Conservation (phyloP, 2,888 invertebrate genomes). For the Dryobotodes eremita region DNA sequence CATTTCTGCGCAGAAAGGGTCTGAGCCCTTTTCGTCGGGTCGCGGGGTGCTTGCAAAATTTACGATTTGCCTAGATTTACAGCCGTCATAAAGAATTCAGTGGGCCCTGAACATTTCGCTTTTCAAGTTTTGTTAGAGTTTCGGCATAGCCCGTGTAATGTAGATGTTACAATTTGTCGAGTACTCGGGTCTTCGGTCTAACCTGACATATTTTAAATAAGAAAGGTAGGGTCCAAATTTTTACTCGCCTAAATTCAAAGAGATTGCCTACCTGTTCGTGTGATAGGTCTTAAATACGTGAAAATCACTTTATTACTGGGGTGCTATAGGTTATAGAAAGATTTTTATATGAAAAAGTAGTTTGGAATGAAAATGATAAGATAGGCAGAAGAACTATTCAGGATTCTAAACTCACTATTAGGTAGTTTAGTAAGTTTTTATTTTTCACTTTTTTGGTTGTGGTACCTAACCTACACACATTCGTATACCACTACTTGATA, state of each 20-base stretch:
- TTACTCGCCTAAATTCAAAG: constrained; percentile 6
- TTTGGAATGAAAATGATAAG: neutral
- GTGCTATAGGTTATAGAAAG: neutral
- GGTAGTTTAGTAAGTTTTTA: no score
- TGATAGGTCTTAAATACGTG: neutral
- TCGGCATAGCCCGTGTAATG: constrained; percentile 47
- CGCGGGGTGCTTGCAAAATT: constrained; percentile 81
- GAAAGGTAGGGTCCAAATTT: constrained; percentile 2
- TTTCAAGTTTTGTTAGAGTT: constrained; percentile 71
- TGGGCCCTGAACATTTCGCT: constrained; percentile 71
- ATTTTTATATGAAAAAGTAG: neutral
- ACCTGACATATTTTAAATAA: constrained; percentile 41
- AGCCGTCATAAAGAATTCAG: constrained; percentile 87
- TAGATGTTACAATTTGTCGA: constrained; percentile 60
- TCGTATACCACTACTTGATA: no score
- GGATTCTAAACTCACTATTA: no score
- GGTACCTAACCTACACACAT: no score
- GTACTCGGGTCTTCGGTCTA: constrained; percentile 34
- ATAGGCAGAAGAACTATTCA: no score
- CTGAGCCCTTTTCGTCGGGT: constrained; percentile 77
- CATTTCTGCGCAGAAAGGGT: constrained; percentile 77
- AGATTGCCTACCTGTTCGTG: neutral
- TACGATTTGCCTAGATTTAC: constrained; percentile 87
- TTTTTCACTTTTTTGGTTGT: no score
- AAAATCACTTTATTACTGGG: constrained; percentile 1